Evolutionary conservation across 2,888 invertebrate genomes (phyloP), one percentile per base, ranked within the genome.

Genomic region (Lasioglossum leucozonium): DNA sequence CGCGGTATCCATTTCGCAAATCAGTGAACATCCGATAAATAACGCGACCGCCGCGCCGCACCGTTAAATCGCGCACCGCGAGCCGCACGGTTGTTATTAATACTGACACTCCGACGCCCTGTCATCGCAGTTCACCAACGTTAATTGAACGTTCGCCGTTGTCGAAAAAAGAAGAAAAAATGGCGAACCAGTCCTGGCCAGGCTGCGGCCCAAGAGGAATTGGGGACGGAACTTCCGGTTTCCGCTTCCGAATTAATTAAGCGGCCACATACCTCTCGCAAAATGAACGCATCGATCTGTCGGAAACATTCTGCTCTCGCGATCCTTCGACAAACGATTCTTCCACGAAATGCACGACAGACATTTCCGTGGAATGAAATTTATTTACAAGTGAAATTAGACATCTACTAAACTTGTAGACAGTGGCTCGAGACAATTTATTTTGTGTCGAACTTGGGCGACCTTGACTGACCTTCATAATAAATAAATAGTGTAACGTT

Each of bases 71-170:
- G 26, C 30, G 22, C 67, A 18, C 67, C 67, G 22, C 22, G 22
- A 22, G 10, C 67, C 8, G 22, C 37, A 22, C 37, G 8, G 26
- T 65, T 44, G 58, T 72, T 79, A 77, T 72, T 77, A 83, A 81
- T 76, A 55, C 37, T 11, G 34, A 65, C 65, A 34, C 65, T 18
- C 26, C 13, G 44, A 26, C 42, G 34, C 67, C 1, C 30, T 40
- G 40, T 73, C 65, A 16, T 51, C 16, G n/a, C 82, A 72, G 72
- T 83, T 81, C 72, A 81, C 76, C 72, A n/a, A 62, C 47, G 26
- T 26, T 58, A 76, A 73, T 55, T 22, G 34, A 42, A 72, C 44
- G 26, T 44, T 55, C 13, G 16, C 44, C 4, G 26, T n/a, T 42
- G 40, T 42, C n/a, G 6, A 77, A 77, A 83, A 81, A 42, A 26